phyloP scores from a whole-genome alignment of 2,888 invertebrate species.

The Sussaba pulchella region DNA sequence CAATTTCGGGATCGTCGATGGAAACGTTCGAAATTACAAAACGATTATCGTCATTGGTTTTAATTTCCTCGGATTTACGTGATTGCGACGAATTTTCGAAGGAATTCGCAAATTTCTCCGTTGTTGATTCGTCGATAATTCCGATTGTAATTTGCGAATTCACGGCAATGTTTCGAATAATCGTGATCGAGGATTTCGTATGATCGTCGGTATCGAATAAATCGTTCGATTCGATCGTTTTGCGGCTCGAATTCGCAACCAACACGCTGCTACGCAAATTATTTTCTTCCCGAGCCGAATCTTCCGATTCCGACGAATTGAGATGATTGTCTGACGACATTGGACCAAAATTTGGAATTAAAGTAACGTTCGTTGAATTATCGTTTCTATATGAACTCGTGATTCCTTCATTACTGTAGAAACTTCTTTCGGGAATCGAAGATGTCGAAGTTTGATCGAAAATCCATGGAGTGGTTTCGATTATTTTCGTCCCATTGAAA shows the following conservation, averaged over 20 bases:
- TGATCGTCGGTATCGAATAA: neutral
- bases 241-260: neutral
- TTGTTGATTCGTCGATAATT: neutral
- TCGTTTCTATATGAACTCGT: neutral
- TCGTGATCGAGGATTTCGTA: neutral
- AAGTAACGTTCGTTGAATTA: neutral
- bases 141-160: neutral
- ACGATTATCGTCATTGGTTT: neutral
- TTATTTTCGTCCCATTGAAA: constrained; percentile 22
- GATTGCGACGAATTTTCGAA: neutral
- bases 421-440: neutral
- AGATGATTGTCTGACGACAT: neutral
- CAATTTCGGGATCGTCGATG: neutral
- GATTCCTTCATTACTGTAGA: constrained; percentile 10
- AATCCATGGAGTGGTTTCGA: neutral
- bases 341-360: neutral
- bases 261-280: neutral
- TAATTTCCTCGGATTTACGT: neutral
- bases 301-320: neutral
- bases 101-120: neutral
- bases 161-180: neutral
- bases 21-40: neutral
- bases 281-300: neutral
- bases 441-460: constrained; percentile 4
- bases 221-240: neutral